These are phyloP conservation scores for Lucilia sericata DNA, from an alignment of 1,140 invertebrate genomes.

Conservation along the genomic window DNA sequence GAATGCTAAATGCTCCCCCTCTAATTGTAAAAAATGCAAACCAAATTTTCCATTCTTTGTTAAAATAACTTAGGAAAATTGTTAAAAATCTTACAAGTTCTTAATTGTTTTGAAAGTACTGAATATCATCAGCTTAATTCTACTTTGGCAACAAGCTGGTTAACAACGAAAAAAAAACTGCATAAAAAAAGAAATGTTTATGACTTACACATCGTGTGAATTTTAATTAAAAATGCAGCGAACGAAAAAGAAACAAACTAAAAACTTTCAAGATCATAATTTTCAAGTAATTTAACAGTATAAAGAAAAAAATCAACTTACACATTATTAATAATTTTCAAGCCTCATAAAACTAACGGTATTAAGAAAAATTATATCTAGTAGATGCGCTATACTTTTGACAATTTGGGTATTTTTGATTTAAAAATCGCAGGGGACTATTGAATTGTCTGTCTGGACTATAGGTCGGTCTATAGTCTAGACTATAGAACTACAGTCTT, in stretches of 20 bases:
- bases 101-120: neutral
- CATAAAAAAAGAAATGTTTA: constrained; percentile 1
- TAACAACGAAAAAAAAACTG: neutral
- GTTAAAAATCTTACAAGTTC: neutral
- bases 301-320: neutral
- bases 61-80: neutral
- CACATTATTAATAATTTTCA: constrained; percentile 18
- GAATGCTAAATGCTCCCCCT: neutral
- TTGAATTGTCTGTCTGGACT: too few relatives aligned
- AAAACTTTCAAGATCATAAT: constrained; percentile 38
- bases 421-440: too few relatives aligned
- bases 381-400: too few relatives aligned
- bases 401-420: too few relatives aligned
- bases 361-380: neutral
- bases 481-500: too few relatives aligned
- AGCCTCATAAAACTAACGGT: constrained; percentile 39
- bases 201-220: constrained; percentile 40
- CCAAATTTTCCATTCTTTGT: neutral
- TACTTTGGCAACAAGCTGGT: neutral
- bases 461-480: too few relatives aligned
- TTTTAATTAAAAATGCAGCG: constrained; percentile 33
- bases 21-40: neutral
- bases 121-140: neutral
- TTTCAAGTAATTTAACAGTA: constrained; percentile 32
- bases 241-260: neutral